Conservation (phyloP, 1,140 invertebrate species). For the Aphidius gifuensis region DNA sequence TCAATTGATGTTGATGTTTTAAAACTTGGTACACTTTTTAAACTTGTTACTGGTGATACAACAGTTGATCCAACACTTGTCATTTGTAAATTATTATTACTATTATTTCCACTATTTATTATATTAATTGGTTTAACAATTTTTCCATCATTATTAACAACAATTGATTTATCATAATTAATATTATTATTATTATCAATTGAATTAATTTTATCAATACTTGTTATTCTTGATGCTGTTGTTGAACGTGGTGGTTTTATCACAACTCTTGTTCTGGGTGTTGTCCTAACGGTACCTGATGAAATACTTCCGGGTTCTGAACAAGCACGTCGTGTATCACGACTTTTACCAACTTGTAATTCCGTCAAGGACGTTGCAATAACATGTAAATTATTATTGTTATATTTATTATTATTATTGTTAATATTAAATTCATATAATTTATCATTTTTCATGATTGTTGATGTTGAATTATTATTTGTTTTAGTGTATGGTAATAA, state of each 20-base stretch:
- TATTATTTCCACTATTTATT: slow-evolving; percentile 8
- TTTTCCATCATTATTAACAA: slow-evolving; percentile 13
- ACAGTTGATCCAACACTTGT: slow-evolving; percentile 2
- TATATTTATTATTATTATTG: no score
- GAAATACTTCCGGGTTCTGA: slow-evolving; percentile 16
- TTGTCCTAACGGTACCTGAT: slow-evolving; percentile 3
- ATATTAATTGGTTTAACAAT: not conserved
- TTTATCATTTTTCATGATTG: no score
- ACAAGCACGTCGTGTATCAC: slow-evolving; percentile 3
- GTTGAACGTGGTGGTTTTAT: not conserved
- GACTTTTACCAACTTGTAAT: slow-evolving; percentile 6
- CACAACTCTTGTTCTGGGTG: not conserved
- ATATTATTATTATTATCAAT: slow-evolving; percentile 1
- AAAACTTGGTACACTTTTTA: not conserved
- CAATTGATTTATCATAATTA: slow-evolving; percentile 3
- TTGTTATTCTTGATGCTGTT: slow-evolving; percentile 12
- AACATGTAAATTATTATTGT: not conserved
- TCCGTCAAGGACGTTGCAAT: slow-evolving; percentile 4
- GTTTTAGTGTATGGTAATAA: no score
- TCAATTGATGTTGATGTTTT: slow-evolving; percentile 26
- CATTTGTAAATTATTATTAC: slow-evolving; percentile 4
- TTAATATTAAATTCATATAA: no score
- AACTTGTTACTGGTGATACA: slow-evolving; percentile 6
- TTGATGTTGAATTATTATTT: no score
- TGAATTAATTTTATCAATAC: slow-evolving; percentile 19